phyloP scores from a whole-genome alignment of 1,140 invertebrate species.

The Vanessa atalanta region DNA sequence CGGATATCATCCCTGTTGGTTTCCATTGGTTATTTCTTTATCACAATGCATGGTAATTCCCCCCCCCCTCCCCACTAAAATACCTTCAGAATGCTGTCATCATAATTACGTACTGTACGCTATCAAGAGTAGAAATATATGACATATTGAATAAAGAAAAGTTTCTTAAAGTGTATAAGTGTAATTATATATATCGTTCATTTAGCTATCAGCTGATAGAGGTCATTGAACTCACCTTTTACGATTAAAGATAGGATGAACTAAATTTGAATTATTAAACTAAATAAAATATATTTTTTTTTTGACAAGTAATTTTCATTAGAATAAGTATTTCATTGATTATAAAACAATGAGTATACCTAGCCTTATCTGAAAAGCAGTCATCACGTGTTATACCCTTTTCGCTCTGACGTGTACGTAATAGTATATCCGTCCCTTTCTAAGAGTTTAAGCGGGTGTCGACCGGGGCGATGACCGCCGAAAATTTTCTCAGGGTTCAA shows the following conservation, averaged over 20 bases:
- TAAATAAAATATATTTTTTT: background rate
- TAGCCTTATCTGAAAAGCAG: constrained; percentile 46
- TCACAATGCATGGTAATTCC: too few species aligned
- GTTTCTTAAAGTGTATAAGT: background rate
- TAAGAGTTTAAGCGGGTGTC: constrained; percentile 50
- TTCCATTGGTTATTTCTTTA: too few species aligned
- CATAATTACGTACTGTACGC: too few species aligned
- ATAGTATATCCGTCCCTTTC: constrained; percentile 40
- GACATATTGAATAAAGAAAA: background rate
- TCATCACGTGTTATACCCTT: constrained; percentile 45
- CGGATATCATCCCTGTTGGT: too few species aligned
- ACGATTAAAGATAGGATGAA: background rate
- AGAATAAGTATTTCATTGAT: constrained; percentile 18
- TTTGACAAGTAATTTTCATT: background rate
- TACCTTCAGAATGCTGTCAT: too few species aligned
- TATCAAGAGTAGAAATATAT: background rate
- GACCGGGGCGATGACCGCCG: constrained; percentile 58
- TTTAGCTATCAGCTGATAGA: constrained; percentile 18
- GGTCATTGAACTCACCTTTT: constrained; percentile 15
- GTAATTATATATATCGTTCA: background rate
- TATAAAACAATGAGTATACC: constrained; percentile 48
- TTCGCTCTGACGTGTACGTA: constrained; percentile 34
- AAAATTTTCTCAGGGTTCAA: constrained; percentile 57
- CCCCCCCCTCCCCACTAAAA: too few species aligned
- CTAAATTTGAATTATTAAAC: too few species aligned